A percentile compares a stretch with the other conserved stretches of the same genome.
phyloP scores from a whole-genome alignment of 2,888 invertebrate species.

The Mamestra brassicae region DNA sequence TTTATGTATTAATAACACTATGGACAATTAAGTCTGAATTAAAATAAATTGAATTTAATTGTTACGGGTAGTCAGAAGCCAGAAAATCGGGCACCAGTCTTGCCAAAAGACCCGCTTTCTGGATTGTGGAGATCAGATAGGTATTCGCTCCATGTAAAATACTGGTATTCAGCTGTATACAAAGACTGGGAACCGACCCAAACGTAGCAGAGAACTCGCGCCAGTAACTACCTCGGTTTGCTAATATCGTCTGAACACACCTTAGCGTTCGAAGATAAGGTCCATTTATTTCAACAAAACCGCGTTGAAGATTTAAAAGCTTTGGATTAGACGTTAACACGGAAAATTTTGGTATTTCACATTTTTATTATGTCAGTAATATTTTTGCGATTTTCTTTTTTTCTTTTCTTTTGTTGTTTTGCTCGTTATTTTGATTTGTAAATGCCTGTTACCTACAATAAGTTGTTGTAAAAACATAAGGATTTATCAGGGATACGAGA shows the following conservation, averaged over 20 bases:
- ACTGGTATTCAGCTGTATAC: neutral
- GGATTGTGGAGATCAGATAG: neutral
- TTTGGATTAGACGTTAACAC: slow-evolving; percentile 19
- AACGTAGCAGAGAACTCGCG: neutral
- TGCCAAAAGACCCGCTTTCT: neutral
- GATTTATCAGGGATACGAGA: too few relatives aligned
- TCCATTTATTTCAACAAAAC: slow-evolving; percentile 37
- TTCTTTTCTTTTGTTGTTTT: slow-evolving; percentile 5
- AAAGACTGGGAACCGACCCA: neutral
- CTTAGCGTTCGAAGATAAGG: slow-evolving; percentile 26
- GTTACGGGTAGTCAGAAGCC: neutral
- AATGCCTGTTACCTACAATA: neutral
- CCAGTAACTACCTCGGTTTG: slow-evolving; percentile 12
- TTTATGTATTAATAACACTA: too few relatives aligned
- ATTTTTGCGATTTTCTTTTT: slow-evolving; percentile 8
- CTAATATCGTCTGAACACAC: slow-evolving; percentile 28
- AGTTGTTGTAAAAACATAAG: neutral
- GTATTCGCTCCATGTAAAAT: neutral
- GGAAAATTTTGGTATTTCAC: slow-evolving; percentile 15
- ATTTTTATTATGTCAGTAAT: slow-evolving; percentile 18
- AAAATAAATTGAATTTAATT: too few relatives aligned
- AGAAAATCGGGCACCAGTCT: neutral
- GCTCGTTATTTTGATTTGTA: slow-evolving; percentile 22
- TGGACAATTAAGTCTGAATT: too few relatives aligned
- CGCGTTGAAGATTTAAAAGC: slow-evolving; percentile 35